Conservation (phyloP, 2,888 invertebrate genomes). For the Cheilosia scutellata region DNA sequence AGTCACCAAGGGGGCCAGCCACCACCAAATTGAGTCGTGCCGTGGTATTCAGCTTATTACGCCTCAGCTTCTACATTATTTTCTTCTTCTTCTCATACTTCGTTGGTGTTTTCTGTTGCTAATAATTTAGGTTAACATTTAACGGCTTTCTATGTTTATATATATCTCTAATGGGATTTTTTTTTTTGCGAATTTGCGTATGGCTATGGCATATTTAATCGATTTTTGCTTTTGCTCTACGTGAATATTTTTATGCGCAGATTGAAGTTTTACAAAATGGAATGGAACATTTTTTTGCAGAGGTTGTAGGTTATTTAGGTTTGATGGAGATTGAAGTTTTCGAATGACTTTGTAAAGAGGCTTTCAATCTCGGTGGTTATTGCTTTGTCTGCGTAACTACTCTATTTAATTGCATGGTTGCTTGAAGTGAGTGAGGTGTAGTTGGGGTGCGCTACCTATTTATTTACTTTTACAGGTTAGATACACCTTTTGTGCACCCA, state of each 20-base stretch:
- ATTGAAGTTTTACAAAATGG: conserved; percentile 1
- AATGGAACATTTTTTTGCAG: background rate
- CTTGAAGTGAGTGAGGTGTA: background rate
- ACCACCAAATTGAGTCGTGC: background rate
- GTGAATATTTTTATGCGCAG: conserved; percentile 10
- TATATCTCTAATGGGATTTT: conserved; percentile 22
- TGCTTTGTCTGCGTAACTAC: background rate
- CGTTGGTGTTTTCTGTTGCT: background rate
- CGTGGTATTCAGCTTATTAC: background rate
- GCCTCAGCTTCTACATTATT: background rate
- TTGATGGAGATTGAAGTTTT: background rate
- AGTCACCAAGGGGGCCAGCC: background rate
- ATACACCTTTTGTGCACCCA: background rate
- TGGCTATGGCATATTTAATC: conserved; percentile 8
- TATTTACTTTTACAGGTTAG: background rate
- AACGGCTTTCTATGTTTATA: conserved; percentile 40
- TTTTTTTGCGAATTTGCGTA: conserved; percentile 18
- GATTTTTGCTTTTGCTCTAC: conserved; percentile 19
- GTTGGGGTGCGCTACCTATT: background rate
- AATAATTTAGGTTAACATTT: conserved; percentile 14
- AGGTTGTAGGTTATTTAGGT: background rate
- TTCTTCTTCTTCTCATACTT: background rate
- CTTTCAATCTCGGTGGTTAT: too few relatives aligned
- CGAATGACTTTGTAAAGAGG: background rate
- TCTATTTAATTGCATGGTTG: background rate